A percentile compares a stretch with the other conserved stretches of the same genome.
Evolutionary conservation across 2,113 vertebrate species (phyloP).

Genomic region (Equus przewalskii): DNA sequence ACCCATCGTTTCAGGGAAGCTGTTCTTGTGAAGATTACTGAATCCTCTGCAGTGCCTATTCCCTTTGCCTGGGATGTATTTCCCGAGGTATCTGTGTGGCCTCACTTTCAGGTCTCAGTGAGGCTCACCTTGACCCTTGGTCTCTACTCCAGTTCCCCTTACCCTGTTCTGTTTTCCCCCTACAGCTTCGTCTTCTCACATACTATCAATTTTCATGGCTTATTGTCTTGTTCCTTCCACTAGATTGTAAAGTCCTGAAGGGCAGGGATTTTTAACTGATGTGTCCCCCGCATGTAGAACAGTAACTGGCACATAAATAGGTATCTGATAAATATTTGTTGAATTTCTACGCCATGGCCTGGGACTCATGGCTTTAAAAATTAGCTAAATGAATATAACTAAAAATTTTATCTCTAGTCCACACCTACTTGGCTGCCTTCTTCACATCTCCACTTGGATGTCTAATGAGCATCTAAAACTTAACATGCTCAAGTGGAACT

Average conservation of each 20-base stretch:
- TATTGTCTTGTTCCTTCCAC: background rate
- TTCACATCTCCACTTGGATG: background rate
- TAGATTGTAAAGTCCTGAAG: background rate
- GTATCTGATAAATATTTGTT: background rate
- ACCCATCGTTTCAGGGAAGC: background rate
- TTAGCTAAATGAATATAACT: background rate
- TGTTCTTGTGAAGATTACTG: background rate
- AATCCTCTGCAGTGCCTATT: background rate
- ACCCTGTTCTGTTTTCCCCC: background rate
- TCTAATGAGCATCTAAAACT: background rate
- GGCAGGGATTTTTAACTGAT: background rate
- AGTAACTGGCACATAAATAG: background rate
- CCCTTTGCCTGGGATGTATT: background rate
- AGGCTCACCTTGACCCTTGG: background rate
- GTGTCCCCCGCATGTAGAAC: background rate
- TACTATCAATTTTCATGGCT: background rate
- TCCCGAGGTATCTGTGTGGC: background rate
- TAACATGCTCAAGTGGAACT: background rate
- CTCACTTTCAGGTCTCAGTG: background rate
- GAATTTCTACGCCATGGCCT: background rate
- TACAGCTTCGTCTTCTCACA: background rate
- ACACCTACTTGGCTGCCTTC: background rate
- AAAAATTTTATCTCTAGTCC: background rate
- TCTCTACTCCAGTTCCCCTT: background rate
- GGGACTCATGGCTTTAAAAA: background rate